Evolutionary conservation across 2,888 invertebrate genomes (phyloP).

Genomic region (Drosophila nr. perissopoda): DNA sequence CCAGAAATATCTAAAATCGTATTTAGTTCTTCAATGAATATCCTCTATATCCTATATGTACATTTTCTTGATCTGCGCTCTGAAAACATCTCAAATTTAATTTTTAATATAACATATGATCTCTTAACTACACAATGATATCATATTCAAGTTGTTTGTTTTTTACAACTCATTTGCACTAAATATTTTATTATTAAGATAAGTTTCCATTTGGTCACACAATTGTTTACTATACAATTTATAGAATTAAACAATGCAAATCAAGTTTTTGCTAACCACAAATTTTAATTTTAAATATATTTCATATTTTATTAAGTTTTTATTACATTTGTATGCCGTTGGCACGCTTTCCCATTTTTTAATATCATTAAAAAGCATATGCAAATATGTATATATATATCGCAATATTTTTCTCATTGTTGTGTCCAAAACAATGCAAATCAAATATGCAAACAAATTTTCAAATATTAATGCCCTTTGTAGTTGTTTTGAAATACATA

Average conservation of each 20-base stretch:
- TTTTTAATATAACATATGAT: background rate
- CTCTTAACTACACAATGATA: background rate
- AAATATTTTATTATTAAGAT: background rate
- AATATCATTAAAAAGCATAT: constrained; percentile 17
- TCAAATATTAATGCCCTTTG: constrained; percentile 46
- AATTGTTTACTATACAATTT: constrained; percentile 20
- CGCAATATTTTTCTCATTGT: constrained; percentile 17
- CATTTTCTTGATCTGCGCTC: background rate
- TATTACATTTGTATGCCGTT: constrained; percentile 46
- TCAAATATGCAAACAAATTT: constrained; percentile 24
- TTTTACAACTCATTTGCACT: background rate
- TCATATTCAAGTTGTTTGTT: background rate
- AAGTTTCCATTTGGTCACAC: background rate
- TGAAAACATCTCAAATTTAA: background rate
- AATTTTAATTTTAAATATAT: constrained; percentile 29
- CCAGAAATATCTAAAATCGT: background rate
- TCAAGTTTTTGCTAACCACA: constrained; percentile 16
- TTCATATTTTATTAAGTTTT: constrained; percentile 36
- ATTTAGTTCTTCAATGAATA: background rate
- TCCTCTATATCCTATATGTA: background rate
- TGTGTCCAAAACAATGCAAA: constrained; percentile 23
- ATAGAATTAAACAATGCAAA: constrained; percentile 27
- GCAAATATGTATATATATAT: constrained; percentile 1
- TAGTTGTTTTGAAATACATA: constrained; percentile 10
- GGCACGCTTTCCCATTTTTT: constrained; percentile 34